Evolutionary conservation across 2,797 vertebrate species (phyloP), one percentile per base, ranked within the genome.

Genomic region (Falco peregrinus): DNA sequence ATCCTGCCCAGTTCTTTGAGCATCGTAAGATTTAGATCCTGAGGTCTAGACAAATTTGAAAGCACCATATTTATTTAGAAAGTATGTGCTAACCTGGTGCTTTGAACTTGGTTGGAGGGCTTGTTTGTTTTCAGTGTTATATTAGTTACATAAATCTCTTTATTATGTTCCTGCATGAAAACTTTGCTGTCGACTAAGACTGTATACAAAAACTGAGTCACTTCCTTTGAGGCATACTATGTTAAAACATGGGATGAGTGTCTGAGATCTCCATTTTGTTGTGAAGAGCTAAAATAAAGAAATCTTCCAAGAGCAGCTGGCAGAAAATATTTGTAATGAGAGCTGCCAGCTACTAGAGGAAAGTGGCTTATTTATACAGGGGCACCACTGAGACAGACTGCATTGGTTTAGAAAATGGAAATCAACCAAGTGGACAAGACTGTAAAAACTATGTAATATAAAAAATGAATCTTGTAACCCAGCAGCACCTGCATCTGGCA

Each of bases 301-400:
- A 96, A 93, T 95, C 92, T 91, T 96, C 94, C 92, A 94, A 96
- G 87, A 96, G 87, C 96, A 97, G 94, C 96, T 96, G 96, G 95
- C 92, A 95, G 92, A 92, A 96, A 96, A 95, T 95, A 93, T 95
- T 94, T 96, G 84, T 87, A 93, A 95, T 37, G 90, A 95, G 92
- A 93, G 90, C 90, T 95, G 94, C 88, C 96, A 97, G 10, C 86
- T 93, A 92, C 84, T 71, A 95, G 92, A 93, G 81, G 47, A 93
- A 95, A 96, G 94, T 96, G 95, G 75, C 92, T 97, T 95, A 95
- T 95, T 96, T 96, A 95, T 89, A 94, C 65, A 92, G 92, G 84
- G 93, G 93, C 90, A 96, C 94, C 86, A 93, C 93, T 95, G 95
- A 96, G 93, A 93, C 81, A 95, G 94, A 84, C 91, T 91, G 89